These are phyloP conservation scores for Drosophila colorata DNA, from an alignment of 2,888 invertebrate genomes.

Conservation along the genomic window DNA sequence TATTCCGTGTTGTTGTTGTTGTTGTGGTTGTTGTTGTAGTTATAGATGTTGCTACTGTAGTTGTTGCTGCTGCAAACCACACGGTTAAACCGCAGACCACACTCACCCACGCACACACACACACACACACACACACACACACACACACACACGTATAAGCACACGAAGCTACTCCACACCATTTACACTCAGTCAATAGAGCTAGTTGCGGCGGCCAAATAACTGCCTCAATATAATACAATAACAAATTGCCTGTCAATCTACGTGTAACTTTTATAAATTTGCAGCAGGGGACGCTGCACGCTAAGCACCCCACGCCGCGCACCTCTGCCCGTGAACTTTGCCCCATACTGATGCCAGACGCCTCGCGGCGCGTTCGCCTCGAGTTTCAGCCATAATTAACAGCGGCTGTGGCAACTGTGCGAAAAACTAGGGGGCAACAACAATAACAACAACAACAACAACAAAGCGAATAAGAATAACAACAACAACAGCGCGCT, in stretches of 20 bases:
- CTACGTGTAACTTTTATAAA: conserved; percentile 82
- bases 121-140: conserved; percentile 6
- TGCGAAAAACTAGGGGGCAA: conserved; percentile 37
- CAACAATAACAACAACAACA: conserved; percentile 39
- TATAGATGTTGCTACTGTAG: conserved; percentile 12
- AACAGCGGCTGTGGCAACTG: conserved; percentile 59
- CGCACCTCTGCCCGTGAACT: not conserved
- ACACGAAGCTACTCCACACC: conserved; percentile 18
- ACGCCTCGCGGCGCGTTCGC: conserved; percentile 39
- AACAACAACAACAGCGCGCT: conserved; percentile 14
- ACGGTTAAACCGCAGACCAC: conserved; percentile 49
- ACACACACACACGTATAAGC: conserved; percentile 6
- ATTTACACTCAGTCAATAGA: conserved; percentile 59
- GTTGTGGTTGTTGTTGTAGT: conserved; percentile 9
- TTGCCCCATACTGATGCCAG: conserved; percentile 1
- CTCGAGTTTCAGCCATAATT: conserved; percentile 67
- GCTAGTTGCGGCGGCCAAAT: conserved; percentile 50
- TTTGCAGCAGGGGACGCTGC: conserved; percentile 55
- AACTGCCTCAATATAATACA: conserved; percentile 64
- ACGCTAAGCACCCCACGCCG: not conserved
- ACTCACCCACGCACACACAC: conserved; percentile 12
- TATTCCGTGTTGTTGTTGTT: conserved; percentile 22
- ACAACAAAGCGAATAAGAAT: too few relatives aligned
- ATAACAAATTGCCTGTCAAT: conserved; percentile 81
- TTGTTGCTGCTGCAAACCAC: conserved; percentile 47